Evolutionary conservation across 2,797 vertebrate species (phyloP).

Genomic region (Crotalus adamanteus): DNA sequence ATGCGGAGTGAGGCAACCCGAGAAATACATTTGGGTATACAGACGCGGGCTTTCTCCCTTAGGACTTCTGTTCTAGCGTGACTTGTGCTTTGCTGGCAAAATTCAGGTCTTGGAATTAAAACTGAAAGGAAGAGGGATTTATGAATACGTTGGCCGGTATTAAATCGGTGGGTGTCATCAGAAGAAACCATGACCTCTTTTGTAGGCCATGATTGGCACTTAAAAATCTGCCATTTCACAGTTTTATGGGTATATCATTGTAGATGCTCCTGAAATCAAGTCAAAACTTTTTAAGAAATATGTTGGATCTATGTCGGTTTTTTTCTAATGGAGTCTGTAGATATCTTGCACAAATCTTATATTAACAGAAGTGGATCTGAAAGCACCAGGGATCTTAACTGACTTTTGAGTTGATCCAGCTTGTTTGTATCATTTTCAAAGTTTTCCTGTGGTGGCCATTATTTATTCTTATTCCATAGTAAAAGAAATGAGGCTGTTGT

Average conservation of each 20-base stretch:
- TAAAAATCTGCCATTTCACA: background rate
- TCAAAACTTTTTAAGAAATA: background rate
- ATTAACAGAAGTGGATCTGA: background rate
- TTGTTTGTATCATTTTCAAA: background rate
- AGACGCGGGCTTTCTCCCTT: too few relatives aligned
- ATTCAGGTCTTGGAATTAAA: background rate
- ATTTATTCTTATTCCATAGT: background rate
- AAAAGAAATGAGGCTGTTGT: background rate
- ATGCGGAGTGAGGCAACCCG: background rate
- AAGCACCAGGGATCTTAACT: background rate
- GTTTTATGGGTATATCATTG: too few relatives aligned
- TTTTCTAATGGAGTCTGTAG: background rate
- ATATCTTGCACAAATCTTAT: background rate
- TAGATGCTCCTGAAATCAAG: background rate
- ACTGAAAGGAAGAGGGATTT: background rate
- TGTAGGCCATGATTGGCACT: background rate
- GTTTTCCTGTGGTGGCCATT: too few relatives aligned
- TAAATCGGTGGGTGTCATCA: background rate
- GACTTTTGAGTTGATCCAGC: background rate
- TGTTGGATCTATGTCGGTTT: background rate
- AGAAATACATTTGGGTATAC: too few relatives aligned
- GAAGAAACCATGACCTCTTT: background rate
- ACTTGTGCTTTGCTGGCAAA: background rate
- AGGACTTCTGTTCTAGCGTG: background rate
- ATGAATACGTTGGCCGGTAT: background rate